These are phyloP conservation scores for Stictocephala bisonia DNA, from an alignment of 2,888 invertebrate species.

Conservation along the genomic window DNA sequence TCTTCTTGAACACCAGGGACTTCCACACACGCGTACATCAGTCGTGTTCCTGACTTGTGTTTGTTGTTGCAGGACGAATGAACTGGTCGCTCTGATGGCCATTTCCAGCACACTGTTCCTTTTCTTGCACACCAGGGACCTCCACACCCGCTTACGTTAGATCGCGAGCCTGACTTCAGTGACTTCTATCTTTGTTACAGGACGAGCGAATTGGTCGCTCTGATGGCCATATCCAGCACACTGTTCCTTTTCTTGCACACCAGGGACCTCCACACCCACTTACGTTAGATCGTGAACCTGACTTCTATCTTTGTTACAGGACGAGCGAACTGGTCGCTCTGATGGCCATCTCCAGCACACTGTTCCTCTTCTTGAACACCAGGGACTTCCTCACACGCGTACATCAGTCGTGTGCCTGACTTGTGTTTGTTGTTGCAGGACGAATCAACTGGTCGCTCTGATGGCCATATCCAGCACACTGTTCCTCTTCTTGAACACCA, in stretches of 20 bases:
- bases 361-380: constrained; percentile 88
- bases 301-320: constrained; percentile 71
- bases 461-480: constrained; percentile 85
- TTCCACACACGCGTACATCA: too few relatives aligned
- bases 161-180: too few relatives aligned
- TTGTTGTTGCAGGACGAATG: constrained; percentile 76
- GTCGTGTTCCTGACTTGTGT: too few relatives aligned
- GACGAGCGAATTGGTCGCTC: constrained; percentile 84
- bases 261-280: constrained; percentile 81
- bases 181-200: constrained; percentile 72
- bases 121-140: constrained; percentile 85
- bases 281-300: constrained; percentile 86
- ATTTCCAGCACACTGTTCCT: constrained; percentile 86
- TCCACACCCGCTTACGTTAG: constrained; percentile 82
- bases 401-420: constrained; percentile 81
- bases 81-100: constrained; percentile 83
- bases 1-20: too few relatives aligned
- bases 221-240: constrained; percentile 85
- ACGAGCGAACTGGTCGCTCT: constrained; percentile 86
- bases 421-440: constrained; percentile 73
- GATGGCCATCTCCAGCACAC: constrained; percentile 83
- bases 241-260: constrained; percentile 88
- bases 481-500: constrained; percentile 86
- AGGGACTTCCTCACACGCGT: constrained; percentile 83
- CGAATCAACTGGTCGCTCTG: constrained; percentile 84